Evolutionary conservation across 2,888 invertebrate species (phyloP).

Genomic region (Eulithis testata): DNA sequence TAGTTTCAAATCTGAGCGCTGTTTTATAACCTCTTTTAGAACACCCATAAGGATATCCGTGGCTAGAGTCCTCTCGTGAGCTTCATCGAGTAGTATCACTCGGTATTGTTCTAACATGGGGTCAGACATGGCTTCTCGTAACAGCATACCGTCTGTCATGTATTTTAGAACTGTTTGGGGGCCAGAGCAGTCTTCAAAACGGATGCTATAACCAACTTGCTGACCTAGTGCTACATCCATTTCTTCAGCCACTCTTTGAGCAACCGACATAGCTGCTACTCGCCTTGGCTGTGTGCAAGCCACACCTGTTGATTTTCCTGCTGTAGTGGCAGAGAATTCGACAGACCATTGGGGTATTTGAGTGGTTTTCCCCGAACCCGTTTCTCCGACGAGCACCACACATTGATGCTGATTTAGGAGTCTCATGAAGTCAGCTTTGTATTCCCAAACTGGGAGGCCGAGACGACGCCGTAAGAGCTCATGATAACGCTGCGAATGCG

Average conservation of each 20-base stretch:
- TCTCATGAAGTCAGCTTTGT: conserved; percentile 97
- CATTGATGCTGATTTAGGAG: conserved; percentile 96
- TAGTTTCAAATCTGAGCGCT: conserved; percentile 96
- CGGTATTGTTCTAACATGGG: conserved; percentile 98
- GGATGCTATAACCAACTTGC: conserved; percentile 88
- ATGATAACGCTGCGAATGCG: conserved; percentile 95
- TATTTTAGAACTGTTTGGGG: conserved; percentile 97
- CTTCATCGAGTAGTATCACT: conserved; percentile 98
- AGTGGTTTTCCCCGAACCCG: conserved; percentile 99
- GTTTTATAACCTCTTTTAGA: conserved; percentile 97
- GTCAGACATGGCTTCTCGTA: conserved; percentile 99
- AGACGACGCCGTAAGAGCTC: conserved; percentile 95
- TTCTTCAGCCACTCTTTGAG: conserved; percentile 99
- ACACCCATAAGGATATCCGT: conserved; percentile 99
- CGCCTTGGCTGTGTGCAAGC: conserved; percentile 98
- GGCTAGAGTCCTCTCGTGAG: conserved; percentile 98
- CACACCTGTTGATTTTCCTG: conserved; percentile 84
- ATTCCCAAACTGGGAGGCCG: conserved; percentile 98
- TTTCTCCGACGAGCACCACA: conserved; percentile 98
- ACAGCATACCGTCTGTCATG: conserved; percentile 99
- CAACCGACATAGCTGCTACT: conserved; percentile 99
- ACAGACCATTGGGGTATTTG: conserved; percentile 94
- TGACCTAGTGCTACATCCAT: conserved; percentile 97
- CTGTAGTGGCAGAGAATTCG: conserved; percentile 70
- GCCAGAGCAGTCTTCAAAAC: conserved; percentile 99